Evolutionary conservation across 1,140 invertebrate genomes (phyloP).

Genomic region (Ceratina calcarata): DNA sequence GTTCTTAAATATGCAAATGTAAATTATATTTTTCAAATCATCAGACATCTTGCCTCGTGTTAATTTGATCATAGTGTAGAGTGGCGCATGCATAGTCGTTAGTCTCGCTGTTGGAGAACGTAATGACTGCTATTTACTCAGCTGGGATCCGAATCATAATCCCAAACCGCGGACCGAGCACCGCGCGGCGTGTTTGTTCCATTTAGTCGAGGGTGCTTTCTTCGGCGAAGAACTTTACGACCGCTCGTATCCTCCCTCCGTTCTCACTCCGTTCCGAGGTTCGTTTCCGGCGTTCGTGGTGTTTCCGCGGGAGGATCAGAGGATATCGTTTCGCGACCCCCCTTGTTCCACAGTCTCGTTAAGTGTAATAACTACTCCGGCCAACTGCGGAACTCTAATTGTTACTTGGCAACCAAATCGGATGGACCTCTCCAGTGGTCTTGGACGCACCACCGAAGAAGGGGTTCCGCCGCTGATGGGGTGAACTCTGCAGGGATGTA

Average conservation of each 20-base stretch:
- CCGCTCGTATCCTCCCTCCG: background rate
- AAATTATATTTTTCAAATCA: no score
- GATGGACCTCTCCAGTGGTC: slow-evolving; percentile 42
- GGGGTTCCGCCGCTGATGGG: background rate
- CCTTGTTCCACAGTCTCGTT: slow-evolving; percentile 55
- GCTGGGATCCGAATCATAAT: slow-evolving; percentile 64
- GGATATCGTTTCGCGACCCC: slow-evolving; percentile 29
- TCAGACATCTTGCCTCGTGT: no score
- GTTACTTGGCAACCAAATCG: slow-evolving; percentile 68
- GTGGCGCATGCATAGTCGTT: no score
- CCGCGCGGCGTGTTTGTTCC: slow-evolving; percentile 62
- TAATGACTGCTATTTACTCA: slow-evolving; percentile 62
- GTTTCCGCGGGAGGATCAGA: slow-evolving; percentile 33
- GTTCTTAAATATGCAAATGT: no score
- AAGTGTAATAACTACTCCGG: slow-evolving; percentile 60
- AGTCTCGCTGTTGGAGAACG: slow-evolving; percentile 23
- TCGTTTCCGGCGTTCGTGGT: slow-evolving; percentile 15
- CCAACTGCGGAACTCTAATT: slow-evolving; percentile 63
- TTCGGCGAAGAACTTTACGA: slow-evolving; percentile 57
- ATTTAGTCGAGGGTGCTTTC: slow-evolving; percentile 63
- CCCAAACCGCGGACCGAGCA: slow-evolving; percentile 51
- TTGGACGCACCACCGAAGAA: slow-evolving; percentile 11
- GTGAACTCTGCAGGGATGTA: background rate
- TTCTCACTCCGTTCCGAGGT: background rate
- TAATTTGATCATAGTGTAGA: background rate